Conservation (phyloP, 2,113 vertebrate genomes). For the Pseudorhombus dupliciocellatus region DNA sequence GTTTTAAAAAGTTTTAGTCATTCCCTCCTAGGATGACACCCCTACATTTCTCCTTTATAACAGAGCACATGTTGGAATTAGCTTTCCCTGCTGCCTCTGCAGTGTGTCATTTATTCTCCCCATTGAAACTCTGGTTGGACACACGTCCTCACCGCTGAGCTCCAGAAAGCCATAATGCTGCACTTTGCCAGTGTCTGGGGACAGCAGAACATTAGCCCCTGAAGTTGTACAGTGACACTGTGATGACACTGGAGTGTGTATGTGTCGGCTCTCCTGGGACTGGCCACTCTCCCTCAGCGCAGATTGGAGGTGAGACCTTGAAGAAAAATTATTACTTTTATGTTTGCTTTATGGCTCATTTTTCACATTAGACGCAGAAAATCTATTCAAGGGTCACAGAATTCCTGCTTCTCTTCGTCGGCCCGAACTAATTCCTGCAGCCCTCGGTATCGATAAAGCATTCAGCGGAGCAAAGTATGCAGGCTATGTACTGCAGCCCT, state of each 20-base stretch:
- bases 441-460: slow-evolving; percentile 76
- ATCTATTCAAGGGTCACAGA: slow-evolving; percentile 82
- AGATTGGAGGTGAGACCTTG: slow-evolving; percentile 80
- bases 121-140: slow-evolving; percentile 11
- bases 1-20: neutral
- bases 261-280: slow-evolving; percentile 72
- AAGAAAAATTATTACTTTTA: slow-evolving; percentile 84
- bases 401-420: slow-evolving; percentile 57
- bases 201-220: slow-evolving; percentile 62
- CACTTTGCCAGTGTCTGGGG: slow-evolving; percentile 33
- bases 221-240: slow-evolving; percentile 63
- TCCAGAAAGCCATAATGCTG: slow-evolving; percentile 36
- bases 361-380: slow-evolving; percentile 84
- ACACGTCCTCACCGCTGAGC: slow-evolving; percentile 3
- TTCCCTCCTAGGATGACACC: neutral
- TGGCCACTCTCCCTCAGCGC: slow-evolving; percentile 55
- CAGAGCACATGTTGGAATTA: neutral
- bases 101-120: slow-evolving; percentile 7
- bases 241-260: slow-evolving; percentile 61
- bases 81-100: neutral
- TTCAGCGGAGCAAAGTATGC: slow-evolving; percentile 72
- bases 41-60: too few species aligned
- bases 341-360: slow-evolving; percentile 88
- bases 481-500: slow-evolving; percentile 71
- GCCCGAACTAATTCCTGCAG: slow-evolving; percentile 65